Percentiles rank a stretch among this genome's conserved stretches.
Evolutionary conservation across 2,888 invertebrate species (phyloP).

Genomic region (Tinea semifulvella): DNA sequence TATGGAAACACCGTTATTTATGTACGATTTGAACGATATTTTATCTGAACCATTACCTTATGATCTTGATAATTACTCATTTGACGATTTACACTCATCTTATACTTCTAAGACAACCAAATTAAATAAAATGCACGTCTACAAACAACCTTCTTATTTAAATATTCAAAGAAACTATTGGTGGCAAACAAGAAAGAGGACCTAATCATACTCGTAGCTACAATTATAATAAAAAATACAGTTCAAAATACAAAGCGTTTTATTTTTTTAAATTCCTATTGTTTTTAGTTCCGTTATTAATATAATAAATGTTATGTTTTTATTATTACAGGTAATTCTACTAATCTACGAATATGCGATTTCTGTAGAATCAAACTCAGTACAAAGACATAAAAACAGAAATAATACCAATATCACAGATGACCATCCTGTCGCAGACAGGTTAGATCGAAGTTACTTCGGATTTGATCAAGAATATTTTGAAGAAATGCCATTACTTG

Average conservation of each 20-base stretch:
- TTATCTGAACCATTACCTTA: background rate
- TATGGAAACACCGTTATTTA: background rate
- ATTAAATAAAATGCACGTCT: background rate
- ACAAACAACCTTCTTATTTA: conserved; percentile 33
- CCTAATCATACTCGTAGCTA: too few relatives aligned
- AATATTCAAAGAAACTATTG: conserved; percentile 35
- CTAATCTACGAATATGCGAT: conserved; percentile 60
- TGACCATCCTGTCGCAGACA: conserved; percentile 45
- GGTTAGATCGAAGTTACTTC: conserved; percentile 47
- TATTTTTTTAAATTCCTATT: too few relatives aligned
- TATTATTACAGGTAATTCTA: conserved; percentile 55
- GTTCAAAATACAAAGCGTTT: too few relatives aligned
- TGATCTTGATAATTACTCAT: background rate
- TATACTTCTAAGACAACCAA: background rate
- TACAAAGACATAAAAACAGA: conserved; percentile 36
- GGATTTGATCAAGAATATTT: conserved; percentile 58
- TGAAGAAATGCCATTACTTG: conserved; percentile 55
- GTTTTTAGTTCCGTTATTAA: too few relatives aligned
- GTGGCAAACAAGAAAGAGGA: conserved; percentile 34
- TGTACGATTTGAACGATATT: background rate
- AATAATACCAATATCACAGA: conserved; percentile 25
- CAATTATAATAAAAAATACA: too few relatives aligned
- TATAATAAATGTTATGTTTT: too few relatives aligned
- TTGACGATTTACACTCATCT: background rate
- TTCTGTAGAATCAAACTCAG: conserved; percentile 53